Base-by-base conservation (phyloP, 2,797 vertebrate species). In the Ptychobarbus kaznakovi region DNA sequence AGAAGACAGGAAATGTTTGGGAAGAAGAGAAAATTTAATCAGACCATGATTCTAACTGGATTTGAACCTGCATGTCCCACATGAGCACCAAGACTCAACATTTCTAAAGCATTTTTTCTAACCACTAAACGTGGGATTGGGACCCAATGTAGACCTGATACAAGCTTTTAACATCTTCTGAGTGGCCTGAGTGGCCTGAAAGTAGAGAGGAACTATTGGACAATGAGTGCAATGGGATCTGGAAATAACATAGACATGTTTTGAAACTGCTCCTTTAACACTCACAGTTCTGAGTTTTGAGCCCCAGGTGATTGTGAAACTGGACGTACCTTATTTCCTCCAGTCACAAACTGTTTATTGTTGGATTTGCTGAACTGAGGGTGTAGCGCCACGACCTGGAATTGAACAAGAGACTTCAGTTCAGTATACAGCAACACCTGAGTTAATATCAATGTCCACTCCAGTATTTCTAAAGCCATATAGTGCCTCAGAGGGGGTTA, bases 281-380 rank as follows among this genome's bases (percentile, higher is more conserved):
- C 42, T 49, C 20, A 25, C 63, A 58, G 22, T n/a, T n/a, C 16
- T 22, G 20, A 15, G 53, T 80, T 80, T 51, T 44, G 42, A 73
- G 44, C 32, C 56, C 42, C 16, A 58, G n/a, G 68, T 38, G 72
- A 81, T 69, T 56, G 32, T 70, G 8, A 81, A 81, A 81, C 76
- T 40, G 35, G 13, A 85, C 92, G 91, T 95, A 99, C 98, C 97
- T 99, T 99, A 94, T 97, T 99, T 53, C 98, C 97, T 81, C 98
- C 98, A 0, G 98, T 99, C 91, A 99, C 97, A 95, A 99, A 99
- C 89, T 99, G 98, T 92, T 99, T 99, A 95, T 95, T 97, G 94
- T 97, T 98, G 16, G 97, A 97, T 93, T 94, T 96, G 93, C 96
- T 95, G 87, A 98, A 99, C 80, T 97, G 96, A 84, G 98, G 98